phyloP scores from a whole-genome alignment of 2,888 invertebrate genomes.

The Gonocerus acuteangulatus region DNA sequence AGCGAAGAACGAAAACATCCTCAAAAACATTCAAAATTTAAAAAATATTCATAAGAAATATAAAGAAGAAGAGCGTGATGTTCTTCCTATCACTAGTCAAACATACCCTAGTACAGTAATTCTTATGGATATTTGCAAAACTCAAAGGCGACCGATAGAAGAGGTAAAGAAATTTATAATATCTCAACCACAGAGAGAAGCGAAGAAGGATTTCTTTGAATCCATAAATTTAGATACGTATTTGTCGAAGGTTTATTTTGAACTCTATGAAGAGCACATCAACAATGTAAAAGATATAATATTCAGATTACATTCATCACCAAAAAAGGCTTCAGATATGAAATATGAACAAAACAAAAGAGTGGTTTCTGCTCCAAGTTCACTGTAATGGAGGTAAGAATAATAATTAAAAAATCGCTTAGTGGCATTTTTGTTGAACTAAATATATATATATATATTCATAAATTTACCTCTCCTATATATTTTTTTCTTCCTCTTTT shows the following conservation, averaged over 20 bases:
- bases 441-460: no score
- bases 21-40: slow-evolving; percentile 3
- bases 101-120: slow-evolving; percentile 21
- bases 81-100: slow-evolving; percentile 4
- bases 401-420: neutral
- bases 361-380: no score
- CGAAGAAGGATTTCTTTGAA: neutral
- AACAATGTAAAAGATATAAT: slow-evolving; percentile 28
- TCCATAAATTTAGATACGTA: slow-evolving; percentile 21
- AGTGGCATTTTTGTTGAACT: no score
- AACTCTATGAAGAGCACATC: slow-evolving; percentile 30
- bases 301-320: neutral
- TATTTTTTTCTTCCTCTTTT: no score
- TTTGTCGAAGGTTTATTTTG: slow-evolving; percentile 28
- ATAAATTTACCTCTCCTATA: no score
- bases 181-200: neutral
- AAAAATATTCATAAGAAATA: slow-evolving; percentile 4
- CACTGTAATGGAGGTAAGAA: no score
- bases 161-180: slow-evolving; percentile 25
- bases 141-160: slow-evolving; percentile 29
- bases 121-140: slow-evolving; percentile 27
- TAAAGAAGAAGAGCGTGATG: neutral
- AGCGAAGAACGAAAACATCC: slow-evolving; percentile 7
- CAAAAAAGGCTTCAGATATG: no score
- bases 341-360: no score